Evolutionary conservation across 2,888 invertebrate species (phyloP), one percentile per base, ranked within the genome.

Genomic region (Eledone cirrhosa): DNA sequence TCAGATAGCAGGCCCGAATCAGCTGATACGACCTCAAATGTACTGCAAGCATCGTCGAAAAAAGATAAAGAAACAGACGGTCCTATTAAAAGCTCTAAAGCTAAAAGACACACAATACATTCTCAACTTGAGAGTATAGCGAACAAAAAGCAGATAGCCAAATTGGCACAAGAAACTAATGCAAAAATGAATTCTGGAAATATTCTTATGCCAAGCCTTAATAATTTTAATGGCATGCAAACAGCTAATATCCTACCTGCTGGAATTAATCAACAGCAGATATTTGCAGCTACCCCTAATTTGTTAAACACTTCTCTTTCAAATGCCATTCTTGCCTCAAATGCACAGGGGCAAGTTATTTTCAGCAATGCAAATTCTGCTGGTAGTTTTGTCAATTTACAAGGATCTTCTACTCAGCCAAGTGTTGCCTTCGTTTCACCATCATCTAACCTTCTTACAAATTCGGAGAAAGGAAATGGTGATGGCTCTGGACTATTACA

Each of bases 401-500:
- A 74, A 27, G 69, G 74, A 24, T 29, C 78, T 27, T 19, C 48
- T 16, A 76, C 41, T 16, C 76, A 76, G 27, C 47, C n/a, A 24
- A 48, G 76, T n/a, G 48, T 76, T 5, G 48, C 76, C 48, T 76
- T 76, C 47, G 48, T 76, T 27, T 76, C 76, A 2, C 76, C 76
- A 13, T 48, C 47, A 27, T 13, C 48, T 22, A 76, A 76, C 24
- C 76, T 76, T 24, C 22, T 76, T 27, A 16, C 76, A 27, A 19
- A 13, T 41, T 22, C 76, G 11, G 76, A 76, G 47, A 76, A 76
- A 48, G 47, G 27, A 48, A 76, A 27, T 16, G 47, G 48, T 22
- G 69, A 77, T 33, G 72, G 48, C 16, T 84, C 83, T 53, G 86
- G 86, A 47, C 80, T 87, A 19, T 77, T 87, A n/a, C 87, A 87